These are phyloP conservation scores for Pipa parva DNA, from an alignment of 2,113 vertebrate genomes.

Conservation along the genomic window DNA sequence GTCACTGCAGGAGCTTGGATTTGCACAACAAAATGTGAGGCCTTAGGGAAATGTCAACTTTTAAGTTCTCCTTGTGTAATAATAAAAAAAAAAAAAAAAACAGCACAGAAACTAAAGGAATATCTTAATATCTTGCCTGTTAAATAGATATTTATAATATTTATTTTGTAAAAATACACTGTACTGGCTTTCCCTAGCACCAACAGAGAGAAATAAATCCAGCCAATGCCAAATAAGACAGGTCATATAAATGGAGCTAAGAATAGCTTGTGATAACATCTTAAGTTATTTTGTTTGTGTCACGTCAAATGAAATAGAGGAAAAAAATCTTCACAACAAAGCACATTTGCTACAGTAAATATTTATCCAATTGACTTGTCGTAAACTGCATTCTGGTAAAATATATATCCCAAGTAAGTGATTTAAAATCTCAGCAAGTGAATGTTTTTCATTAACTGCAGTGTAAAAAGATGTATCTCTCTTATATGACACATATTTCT, in stretches of 20 bases:
- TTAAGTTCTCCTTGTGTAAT: no score
- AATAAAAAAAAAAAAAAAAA: no score
- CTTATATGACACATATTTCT: background rate
- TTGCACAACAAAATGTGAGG: no score
- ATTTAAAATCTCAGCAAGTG: conserved; percentile 5
- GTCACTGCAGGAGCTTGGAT: no score
- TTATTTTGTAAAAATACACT: no score
- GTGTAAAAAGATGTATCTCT: background rate
- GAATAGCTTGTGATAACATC: background rate
- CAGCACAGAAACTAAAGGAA: no score
- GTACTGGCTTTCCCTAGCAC: no score
- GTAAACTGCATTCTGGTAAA: background rate
- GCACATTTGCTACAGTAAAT: conserved; percentile 5
- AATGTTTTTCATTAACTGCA: conserved; percentile 2
- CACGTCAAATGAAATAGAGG: conserved; percentile 2
- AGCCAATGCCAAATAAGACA: background rate
- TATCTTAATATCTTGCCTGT: no score
- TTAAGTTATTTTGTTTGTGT: conserved; percentile 11
- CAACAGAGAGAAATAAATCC: background rate
- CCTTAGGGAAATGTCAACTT: no score
- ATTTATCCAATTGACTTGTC: conserved; percentile 2
- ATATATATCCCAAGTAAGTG: conserved; percentile 3
- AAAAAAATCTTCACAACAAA: conserved; percentile 5
- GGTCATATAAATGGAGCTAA: background rate
- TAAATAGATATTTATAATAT: no score